Base-by-base conservation (phyloP, 2,888 invertebrate genomes). In the Chaetogeoica ovagalla region DNA sequence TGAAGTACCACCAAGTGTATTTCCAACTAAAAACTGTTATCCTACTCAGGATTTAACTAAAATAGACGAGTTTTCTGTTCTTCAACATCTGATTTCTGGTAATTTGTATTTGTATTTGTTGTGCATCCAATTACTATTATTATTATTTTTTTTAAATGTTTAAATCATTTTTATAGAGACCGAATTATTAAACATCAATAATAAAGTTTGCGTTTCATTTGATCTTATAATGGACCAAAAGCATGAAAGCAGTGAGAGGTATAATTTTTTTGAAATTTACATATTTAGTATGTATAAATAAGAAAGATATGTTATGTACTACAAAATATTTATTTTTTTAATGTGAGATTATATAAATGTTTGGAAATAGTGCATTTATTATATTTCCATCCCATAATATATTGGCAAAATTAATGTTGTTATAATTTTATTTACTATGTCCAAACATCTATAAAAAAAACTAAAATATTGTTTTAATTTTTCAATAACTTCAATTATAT, bases 11-110 rank as follows among this genome's bases (percentile, higher is more conserved):
- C 89, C 91, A 0, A 90, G 89, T 2, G 87, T 87, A 17, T 95
- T 90, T 86, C 89, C 89, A 17, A 94, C 95, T 0, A 88, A 92
- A 79, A 88, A 91, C 84, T 93, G 92, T 83, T 94, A 94, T 85
- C 93, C 93, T 0, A 83, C 90, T 55, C 79, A 79, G 57, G 79
- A 79, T 57, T 17, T 23, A 0, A 19, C 79, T n/a, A 79, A 79
- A 79, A 63, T 79, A 15, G 70, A 70, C 43, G 79, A 79, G 19
- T 57, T 52, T 79, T 79, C 79, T 39, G 63, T 71, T 62, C 79
- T 79, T 70, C 79, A 79, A 15, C 62, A 79, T 63, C 71, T 79
- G 19, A 79, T 79, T 55, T 79, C 79, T 63, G 79, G 79, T 79
- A 15, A 71, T n/a, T n/a, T n/a, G 21, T 1, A 39, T 39, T n/a